Base-by-base conservation (phyloP, 64 coral and sea anemone species). In the Actinia equina region DNA sequence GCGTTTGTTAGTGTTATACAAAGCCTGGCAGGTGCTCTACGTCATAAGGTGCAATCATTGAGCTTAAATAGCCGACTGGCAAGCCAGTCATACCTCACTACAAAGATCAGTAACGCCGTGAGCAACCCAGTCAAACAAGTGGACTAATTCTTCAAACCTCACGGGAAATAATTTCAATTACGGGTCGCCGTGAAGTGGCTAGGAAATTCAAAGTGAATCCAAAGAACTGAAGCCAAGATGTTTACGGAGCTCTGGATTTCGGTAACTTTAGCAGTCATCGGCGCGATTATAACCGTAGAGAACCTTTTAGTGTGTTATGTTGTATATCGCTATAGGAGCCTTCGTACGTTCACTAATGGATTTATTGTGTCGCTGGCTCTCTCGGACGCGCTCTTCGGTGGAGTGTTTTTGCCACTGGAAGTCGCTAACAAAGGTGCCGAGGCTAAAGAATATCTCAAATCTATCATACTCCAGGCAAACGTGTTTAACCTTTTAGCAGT, bases 221-320 rank as follows among this genome's bases (percentile, higher is more conserved):
- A 37, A 65, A 65, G 62, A 41, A 43, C 77, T 18, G 77, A 79
- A 17, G n/a, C n/a, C 77, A 79, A 79, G 13, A 85, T 85, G 83
- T 58, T 53, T 85, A 85, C 30, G 41, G 55, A 85, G 5, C 41
- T 63, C 41, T 44, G 53, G 83, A 60, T 85, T 85, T 43, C 43
- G 9, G 85, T 91, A 22, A 53, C 84, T 41, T 67, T 96, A 45
- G 80, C 70, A 17, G 60, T 93, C 44, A 61, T 96, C 6, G 91
- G 91, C 30, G 69, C 85, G 77, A 82, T 96, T 23, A 96, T 96
- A 76, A 83, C 91, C 62, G 15, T 89, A 20, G 91, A 96, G 67
- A 92, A 92, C 85, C 23, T 92, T 1, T 82, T 64, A 10, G 85
- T 92, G 49, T 87, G 90, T 52, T 45, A 56, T 8, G 37, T 92